Base-by-base conservation (phyloP, 2,797 vertebrate species). In the Sciurus vulgaris region DNA sequence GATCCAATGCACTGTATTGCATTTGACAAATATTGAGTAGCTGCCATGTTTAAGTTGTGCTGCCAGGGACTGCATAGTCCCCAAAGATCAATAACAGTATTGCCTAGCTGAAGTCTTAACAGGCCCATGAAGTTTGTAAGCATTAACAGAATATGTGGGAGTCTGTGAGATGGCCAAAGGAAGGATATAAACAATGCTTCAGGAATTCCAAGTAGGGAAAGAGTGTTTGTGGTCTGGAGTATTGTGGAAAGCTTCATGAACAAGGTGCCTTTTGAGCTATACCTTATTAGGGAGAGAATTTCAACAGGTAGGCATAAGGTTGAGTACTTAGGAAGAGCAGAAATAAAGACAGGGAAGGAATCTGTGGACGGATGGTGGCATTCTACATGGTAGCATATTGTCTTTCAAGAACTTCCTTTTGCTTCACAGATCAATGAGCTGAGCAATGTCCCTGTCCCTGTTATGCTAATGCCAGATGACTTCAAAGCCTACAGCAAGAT, bases 401-500 rank as follows among this genome's bases (percentile, higher is more conserved):
- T 73, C 76, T 84, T 35, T 47, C 33, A 13, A 91, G 61, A 49
- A 54, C 41, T 54, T n/a, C 90, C 63, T 89, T 54, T 98, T 96
- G 56, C 84, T 96, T 97, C 98, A 35, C 98, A 99, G 99, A 99
- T 99, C 98, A 99, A 99, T 3, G 99, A 99, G 97, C 98, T 99
- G 98, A 99, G 99, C 98, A 99, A 99, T 73, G 99, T 99, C 97
- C 99, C 99, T 22, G 99, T 99, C 96, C 99, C 99, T 7, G 99
- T 99, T 97, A 99, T 99, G 99, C 97, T 99, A 87, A 99, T 99
- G 99, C 99, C 99, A 9, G 99, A 99, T 90, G 99, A 99, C 98
- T 99, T 99, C 98, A 99, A 99, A 99, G 99, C 99, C 97, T 99
- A 99, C 99, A 99, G 99, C 97, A 99, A 99, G 98, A 99, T 99